A percentile compares a stretch with the other conserved stretches of the same genome.
Conservation (phyloP, 2,113 vertebrate species). For the Syngnathus typhle region DNA sequence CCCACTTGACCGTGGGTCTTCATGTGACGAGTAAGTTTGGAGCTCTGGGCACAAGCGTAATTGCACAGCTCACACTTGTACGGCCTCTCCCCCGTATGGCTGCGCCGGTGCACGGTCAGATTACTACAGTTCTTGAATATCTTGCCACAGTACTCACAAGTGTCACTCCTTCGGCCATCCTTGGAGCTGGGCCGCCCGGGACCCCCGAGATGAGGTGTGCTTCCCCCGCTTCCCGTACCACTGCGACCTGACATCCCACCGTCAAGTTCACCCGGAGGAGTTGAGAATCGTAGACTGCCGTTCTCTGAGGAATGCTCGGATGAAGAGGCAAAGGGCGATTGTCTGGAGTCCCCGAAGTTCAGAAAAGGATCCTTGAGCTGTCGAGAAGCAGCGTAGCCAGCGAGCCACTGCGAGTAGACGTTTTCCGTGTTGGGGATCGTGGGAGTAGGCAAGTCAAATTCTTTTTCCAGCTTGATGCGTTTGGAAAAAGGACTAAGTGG, state of each 20-base stretch:
- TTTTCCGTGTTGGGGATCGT: constrained; percentile 98
- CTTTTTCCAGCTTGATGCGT: constrained; percentile 98
- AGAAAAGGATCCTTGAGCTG: constrained; percentile 99
- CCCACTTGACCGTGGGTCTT: constrained; percentile 99
- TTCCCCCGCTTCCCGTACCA: constrained; percentile 94
- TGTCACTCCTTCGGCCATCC: constrained; percentile 97
- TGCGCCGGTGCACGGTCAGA: constrained; percentile 99
- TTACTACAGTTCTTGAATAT: constrained; percentile 99
- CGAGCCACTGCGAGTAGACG: constrained; percentile 99
- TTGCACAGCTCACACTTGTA: constrained; percentile 99
- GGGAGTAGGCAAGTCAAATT: constrained; percentile 92
- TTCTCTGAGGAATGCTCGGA: constrained; percentile 99
- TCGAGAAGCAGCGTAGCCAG: constrained; percentile 93
- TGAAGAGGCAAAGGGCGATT: constrained; percentile 98
- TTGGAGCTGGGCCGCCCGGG: constrained; percentile 93
- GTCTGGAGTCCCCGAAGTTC: constrained; percentile 97
- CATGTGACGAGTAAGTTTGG: constrained; percentile 99
- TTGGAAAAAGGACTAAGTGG: constrained; percentile 97
- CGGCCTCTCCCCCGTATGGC: constrained; percentile 98
- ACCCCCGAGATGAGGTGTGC: constrained; percentile 95
- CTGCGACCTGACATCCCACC: constrained; percentile 96
- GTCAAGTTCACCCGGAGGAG: constrained; percentile 94
- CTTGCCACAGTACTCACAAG: constrained; percentile 99
- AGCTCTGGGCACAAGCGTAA: constrained; percentile 99
- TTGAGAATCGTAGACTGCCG: constrained; percentile 98